Conservation (phyloP, 2,113 vertebrate genomes). For the Myiagra hebetior region DNA sequence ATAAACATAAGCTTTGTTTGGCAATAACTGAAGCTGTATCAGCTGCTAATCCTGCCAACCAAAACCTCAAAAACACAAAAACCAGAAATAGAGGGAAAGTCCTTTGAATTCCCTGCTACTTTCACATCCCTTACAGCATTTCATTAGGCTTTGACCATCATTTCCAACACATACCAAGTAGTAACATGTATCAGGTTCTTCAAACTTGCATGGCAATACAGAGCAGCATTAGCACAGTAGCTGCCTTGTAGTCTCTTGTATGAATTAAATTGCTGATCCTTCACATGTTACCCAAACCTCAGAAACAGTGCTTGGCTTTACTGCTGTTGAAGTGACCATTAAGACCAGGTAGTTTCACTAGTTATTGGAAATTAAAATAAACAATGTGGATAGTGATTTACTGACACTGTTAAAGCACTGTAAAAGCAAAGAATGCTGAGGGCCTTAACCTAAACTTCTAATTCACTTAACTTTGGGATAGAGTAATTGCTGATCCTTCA, state of each 20-base stretch:
- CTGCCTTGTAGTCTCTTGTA: background rate
- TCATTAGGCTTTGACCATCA: background rate
- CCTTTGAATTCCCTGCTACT: background rate
- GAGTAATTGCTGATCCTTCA: background rate
- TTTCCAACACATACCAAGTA: background rate
- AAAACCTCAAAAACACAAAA: background rate
- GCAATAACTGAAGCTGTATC: background rate
- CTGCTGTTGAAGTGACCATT: background rate
- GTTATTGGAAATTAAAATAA: background rate
- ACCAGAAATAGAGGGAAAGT: background rate
- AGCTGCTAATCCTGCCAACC: background rate
- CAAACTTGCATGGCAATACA: background rate
- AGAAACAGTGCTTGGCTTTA: background rate
- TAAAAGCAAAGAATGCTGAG: background rate
- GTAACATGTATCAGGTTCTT: background rate
- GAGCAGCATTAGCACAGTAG: background rate
- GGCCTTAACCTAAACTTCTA: background rate
- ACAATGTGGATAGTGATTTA: background rate
- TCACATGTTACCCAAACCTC: background rate
- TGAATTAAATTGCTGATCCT: background rate
- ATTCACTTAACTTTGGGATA: background rate
- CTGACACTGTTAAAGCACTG: background rate
- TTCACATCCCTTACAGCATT: background rate
- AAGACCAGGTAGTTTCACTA: background rate
- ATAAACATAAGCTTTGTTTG: background rate